Percentiles rank a stretch among this genome's conserved stretches.
Evolutionary conservation across 2,888 invertebrate species (phyloP).

Genomic region (Chloroclysta siterata): DNA sequence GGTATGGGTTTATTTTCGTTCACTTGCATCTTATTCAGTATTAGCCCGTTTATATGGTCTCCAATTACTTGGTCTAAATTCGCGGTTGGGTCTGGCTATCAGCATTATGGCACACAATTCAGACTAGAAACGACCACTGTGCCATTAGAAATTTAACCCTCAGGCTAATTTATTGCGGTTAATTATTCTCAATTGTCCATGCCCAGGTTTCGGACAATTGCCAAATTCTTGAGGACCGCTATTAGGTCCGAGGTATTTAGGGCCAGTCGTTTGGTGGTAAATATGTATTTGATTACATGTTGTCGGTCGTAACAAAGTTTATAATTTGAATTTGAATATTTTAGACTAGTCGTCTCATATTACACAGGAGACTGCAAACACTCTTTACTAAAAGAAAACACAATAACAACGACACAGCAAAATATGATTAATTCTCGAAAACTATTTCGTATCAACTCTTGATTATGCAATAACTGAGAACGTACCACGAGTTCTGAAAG

Average conservation of each 20-base stretch:
- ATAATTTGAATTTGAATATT: background rate
- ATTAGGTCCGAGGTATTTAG: constrained; percentile 21
- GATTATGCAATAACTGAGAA: no score
- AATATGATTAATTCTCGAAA: no score
- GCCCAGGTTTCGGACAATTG: constrained; percentile 29
- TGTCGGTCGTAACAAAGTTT: background rate
- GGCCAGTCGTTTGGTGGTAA: constrained; percentile 10
- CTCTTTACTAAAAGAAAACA: no score
- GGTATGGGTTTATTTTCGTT: constrained; percentile 21
- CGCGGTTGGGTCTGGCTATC: constrained; percentile 31
- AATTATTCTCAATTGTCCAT: constrained; percentile 34
- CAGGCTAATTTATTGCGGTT: constrained; percentile 34
- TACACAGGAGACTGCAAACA: no score
- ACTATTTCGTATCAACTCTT: no score
- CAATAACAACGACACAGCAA: no score
- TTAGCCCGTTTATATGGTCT: constrained; percentile 56
- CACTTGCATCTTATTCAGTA: constrained; percentile 45
- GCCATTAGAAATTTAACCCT: constrained; percentile 42
- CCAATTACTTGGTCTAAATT: constrained; percentile 48
- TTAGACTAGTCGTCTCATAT: background rate
- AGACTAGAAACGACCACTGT: constrained; percentile 42
- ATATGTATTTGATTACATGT: constrained; percentile 1
- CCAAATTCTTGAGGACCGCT: constrained; percentile 31
- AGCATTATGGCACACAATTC: constrained; percentile 45
- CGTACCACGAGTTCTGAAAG: no score